These are phyloP conservation scores for Meteorus sp. DNA, from an alignment of 1,140 invertebrate genomes.

Conservation along the genomic window DNA sequence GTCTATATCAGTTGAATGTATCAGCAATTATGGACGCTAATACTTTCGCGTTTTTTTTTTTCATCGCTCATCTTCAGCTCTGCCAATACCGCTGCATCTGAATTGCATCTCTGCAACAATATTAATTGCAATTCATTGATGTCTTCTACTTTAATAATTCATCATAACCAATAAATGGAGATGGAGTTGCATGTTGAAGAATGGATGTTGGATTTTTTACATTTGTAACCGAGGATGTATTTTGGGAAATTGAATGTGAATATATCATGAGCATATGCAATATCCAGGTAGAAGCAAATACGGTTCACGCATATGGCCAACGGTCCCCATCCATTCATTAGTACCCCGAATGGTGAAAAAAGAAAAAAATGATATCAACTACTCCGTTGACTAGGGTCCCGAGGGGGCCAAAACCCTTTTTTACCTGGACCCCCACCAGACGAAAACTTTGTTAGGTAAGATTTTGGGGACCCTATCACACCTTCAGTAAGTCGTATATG, in stretches of 20 bases:
- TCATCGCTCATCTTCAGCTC: too few species aligned
- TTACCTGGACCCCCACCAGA: conserved; percentile 51
- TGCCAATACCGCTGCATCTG: too few species aligned
- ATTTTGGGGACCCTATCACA: conserved; percentile 49
- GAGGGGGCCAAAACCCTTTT: conserved; percentile 49
- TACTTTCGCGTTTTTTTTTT: too few species aligned
- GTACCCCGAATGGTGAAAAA: conserved; percentile 20
- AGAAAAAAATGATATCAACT: conserved; percentile 31
- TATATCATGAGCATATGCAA: neutral
- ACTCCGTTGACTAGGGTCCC: conserved; percentile 28
- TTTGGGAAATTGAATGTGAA: neutral
- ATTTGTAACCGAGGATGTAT: too few species aligned
- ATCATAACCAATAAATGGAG: too few species aligned
- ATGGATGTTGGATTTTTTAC: too few species aligned
- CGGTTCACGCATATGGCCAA: neutral
- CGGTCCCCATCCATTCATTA: conserved; percentile 28
- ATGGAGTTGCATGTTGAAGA: too few species aligned
- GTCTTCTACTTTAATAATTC: too few species aligned
- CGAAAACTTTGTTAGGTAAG: conserved; percentile 53
- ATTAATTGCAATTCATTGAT: too few species aligned
- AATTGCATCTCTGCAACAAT: too few species aligned
- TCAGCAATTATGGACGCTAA: neutral
- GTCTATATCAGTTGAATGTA: neutral
- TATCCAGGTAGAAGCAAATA: conserved; percentile 6
- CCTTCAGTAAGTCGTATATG: conserved; percentile 50